Evolutionary conservation across 1,140 invertebrate genomes (phyloP).

Genomic region (Lamellibrachia luymesi): DNA sequence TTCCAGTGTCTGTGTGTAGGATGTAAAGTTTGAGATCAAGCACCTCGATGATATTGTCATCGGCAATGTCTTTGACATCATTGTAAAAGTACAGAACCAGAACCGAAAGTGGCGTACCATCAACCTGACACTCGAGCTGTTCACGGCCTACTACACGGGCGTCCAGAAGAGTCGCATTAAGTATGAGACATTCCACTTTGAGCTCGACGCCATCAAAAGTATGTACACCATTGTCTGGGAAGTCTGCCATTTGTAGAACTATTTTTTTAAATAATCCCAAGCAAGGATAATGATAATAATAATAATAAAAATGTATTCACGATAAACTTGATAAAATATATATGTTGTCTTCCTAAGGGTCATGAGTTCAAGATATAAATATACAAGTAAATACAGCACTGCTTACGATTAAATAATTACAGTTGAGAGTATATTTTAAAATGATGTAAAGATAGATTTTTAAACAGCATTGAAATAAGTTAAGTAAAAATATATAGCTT

Average conservation of each 20-base stretch:
- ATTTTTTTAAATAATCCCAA: neutral
- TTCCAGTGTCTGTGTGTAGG: constrained; percentile 39
- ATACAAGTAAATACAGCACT: too few species aligned
- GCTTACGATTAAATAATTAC: too few species aligned
- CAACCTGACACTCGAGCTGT: constrained; percentile 66
- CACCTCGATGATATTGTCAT: constrained; percentile 71
- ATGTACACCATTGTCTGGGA: neutral
- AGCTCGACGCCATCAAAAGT: constrained; percentile 45
- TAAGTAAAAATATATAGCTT: too few species aligned
- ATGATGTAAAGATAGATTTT: too few species aligned
- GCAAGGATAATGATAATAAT: too few species aligned
- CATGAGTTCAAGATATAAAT: too few species aligned
- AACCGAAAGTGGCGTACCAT: constrained; percentile 66
- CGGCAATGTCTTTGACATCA: constrained; percentile 69
- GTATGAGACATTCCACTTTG: constrained; percentile 67
- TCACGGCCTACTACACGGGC: constrained; percentile 76
- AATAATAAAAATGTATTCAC: too few species aligned
- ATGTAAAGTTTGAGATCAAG: constrained; percentile 69
- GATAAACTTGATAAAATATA: too few species aligned
- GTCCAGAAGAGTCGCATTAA: constrained; percentile 69
- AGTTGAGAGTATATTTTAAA: too few species aligned
- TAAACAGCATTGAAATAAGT: too few species aligned
- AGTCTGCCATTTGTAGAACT: neutral
- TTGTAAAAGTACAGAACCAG: constrained; percentile 67
- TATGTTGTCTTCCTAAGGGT: too few species aligned